These are phyloP conservation scores for Mesocricetus auratus DNA, from an alignment of 2,113 vertebrate genomes.

Conservation along the genomic window DNA sequence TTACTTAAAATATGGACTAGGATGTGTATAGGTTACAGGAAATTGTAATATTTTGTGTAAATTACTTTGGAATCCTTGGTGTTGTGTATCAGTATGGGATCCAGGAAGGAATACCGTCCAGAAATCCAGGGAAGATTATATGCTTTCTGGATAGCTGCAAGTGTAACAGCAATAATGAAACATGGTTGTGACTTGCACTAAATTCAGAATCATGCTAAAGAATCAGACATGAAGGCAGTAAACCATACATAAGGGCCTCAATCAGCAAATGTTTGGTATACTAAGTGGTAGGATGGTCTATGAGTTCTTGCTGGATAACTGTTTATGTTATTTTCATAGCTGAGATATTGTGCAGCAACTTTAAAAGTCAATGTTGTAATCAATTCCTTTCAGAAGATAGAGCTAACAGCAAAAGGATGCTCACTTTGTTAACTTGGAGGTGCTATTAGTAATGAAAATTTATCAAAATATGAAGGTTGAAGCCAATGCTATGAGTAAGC, in stretches of 20 bases:
- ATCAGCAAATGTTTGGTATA: background rate
- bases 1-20: background rate
- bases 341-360: background rate
- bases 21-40: background rate
- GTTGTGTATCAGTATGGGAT: background rate
- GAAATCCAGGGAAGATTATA: no score
- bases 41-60: background rate
- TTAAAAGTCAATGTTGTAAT: background rate
- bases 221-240: background rate
- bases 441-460: background rate
- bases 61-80: background rate
- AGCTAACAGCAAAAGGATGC: constrained; percentile 50
- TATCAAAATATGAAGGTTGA: constrained; percentile 43
- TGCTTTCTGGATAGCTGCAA: constrained; percentile 1
- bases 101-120: background rate
- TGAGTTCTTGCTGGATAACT: background rate
- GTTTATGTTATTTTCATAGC: constrained; percentile 21
- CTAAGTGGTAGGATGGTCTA: background rate
- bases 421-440: background rate
- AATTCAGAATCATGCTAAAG: background rate
- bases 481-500: background rate
- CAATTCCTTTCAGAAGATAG: background rate
- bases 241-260: background rate
- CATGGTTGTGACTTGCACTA: background rate
- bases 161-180: background rate